Percentiles rank a stretch among this genome's conserved stretches.
phyloP scores from a whole-genome alignment of 1,140 invertebrate genomes.

The Drosophila varians region DNA sequence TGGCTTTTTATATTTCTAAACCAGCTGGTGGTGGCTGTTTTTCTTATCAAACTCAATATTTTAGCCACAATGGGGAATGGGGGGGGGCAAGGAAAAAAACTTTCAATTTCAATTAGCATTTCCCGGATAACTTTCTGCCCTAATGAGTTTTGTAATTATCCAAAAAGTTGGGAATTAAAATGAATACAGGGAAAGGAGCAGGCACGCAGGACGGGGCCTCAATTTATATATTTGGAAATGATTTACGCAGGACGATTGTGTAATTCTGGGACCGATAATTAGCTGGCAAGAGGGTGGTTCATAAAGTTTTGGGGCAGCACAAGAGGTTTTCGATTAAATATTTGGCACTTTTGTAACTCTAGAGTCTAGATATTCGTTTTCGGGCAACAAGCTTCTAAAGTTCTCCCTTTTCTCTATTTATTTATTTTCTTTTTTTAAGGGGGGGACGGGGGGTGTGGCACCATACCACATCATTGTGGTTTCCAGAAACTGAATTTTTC shows the following conservation, averaged over 20 bases:
- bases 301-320: neutral
- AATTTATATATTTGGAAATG: constrained; percentile 27
- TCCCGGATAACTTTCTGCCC: constrained; percentile 35
- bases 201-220: neutral
- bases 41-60: neutral
- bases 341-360: too few species aligned
- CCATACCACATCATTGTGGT: constrained; percentile 59
- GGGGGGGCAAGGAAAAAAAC: too few species aligned
- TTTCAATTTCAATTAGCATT: constrained; percentile 67
- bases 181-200: constrained; percentile 32
- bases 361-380: too few species aligned
- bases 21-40: neutral
- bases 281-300: neutral
- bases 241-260: constrained; percentile 15
- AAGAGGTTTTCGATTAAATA: too few species aligned
- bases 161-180: constrained; percentile 57
- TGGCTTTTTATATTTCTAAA: constrained; percentile 7
- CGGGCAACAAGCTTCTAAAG: neutral
- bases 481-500: constrained; percentile 50
- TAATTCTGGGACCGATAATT: constrained; percentile 15
- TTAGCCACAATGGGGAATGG: too few species aligned
- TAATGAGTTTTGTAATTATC: constrained; percentile 75
- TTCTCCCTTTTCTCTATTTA: neutral
- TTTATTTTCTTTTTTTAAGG: neutral
- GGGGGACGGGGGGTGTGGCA: too few species aligned